Evolutionary conservation across 2,888 invertebrate genomes (phyloP), one percentile per base, ranked within the genome.

Genomic region (Tupiocoris notatus): DNA sequence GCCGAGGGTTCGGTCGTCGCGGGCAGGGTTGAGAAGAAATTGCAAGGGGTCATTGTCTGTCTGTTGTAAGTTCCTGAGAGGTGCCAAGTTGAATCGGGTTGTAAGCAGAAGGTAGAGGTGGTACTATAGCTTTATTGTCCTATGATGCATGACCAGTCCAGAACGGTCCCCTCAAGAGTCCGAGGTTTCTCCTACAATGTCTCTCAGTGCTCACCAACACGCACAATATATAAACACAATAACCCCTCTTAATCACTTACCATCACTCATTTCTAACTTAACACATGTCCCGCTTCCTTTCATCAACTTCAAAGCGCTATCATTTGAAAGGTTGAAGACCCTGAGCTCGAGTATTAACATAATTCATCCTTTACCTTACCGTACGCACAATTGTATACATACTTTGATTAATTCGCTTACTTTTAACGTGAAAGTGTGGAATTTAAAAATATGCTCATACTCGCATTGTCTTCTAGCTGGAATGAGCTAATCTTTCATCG

Each of bases 171-270:
- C 39, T 39, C 39, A 39, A 57, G 58, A 64, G 75, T 75, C 75
- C 75, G 62, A 61, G 71, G 62, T 59, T 59, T 18, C 61, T 61
- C 20, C 54, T 54, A 62, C 73, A 62, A 73, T 63, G 73, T 73
- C 62, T 67, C 63, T 63, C 73, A 73, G 61, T 73, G 62, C 63
- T 73, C 73, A 58, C 20, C 12, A 61, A 68, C 76, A 76, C 76
- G 76, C 57, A 76, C 76, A 67, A 76, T 76, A 76, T 76, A 73
- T 73, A 63, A 73, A 67, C 76, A 76, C 76, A 76, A 76, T 76
- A 67, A 67, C 59, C 76, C 25, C 22, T 39, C 62, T 25, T 76
- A 76, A 76, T 76, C 61, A 76, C 76, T 67, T 76, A 22, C 67
- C 54, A 76, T 76, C 66, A 54, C 67, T 76, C 75, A 75, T 66